Percentiles rank a stretch among this genome's conserved stretches.
Conservation (phyloP, 2,888 invertebrate species). For the Melinaea menophilus region DNA sequence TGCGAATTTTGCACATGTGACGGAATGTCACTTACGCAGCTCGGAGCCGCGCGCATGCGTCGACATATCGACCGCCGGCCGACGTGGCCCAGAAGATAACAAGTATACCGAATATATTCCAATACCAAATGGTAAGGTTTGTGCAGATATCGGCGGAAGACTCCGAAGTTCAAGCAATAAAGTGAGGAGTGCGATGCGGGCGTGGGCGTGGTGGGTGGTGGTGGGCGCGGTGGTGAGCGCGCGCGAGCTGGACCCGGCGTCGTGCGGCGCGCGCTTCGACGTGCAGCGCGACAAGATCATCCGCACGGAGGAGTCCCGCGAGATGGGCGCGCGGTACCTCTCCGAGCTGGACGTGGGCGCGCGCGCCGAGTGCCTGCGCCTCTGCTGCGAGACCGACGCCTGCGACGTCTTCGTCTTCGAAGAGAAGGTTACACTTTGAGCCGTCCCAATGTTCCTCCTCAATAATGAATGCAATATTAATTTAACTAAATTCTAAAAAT, state of each 20-base stretch:
- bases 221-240: constrained; percentile 48
- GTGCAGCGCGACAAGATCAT: constrained; percentile 94
- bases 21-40: too few relatives aligned
- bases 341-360: constrained; percentile 90
- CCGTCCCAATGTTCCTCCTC: too few relatives aligned
- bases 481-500: too few relatives aligned
- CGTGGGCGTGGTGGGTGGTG: constrained; percentile 38
- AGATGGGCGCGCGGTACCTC: constrained; percentile 92
- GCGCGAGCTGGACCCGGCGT: constrained; percentile 80
- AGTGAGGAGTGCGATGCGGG: constrained; percentile 27
- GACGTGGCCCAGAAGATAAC: constrained; percentile 7
- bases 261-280: constrained; percentile 87
- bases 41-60: constrained; percentile 43
- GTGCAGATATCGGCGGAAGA: not conserved
- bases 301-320: constrained; percentile 91
- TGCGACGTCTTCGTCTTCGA: constrained; percentile 96
- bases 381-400: constrained; percentile 91
- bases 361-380: constrained; percentile 87
- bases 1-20: too few relatives aligned
- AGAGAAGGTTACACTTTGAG: constrained; percentile 82
- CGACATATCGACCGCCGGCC: constrained; percentile 42
- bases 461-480: too few relatives aligned
- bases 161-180: not conserved
- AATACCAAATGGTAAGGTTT: not conserved
- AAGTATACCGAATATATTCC: constrained; percentile 12